Base-by-base conservation (phyloP, 1,140 invertebrate species). In the Hycleus cichorii region DNA sequence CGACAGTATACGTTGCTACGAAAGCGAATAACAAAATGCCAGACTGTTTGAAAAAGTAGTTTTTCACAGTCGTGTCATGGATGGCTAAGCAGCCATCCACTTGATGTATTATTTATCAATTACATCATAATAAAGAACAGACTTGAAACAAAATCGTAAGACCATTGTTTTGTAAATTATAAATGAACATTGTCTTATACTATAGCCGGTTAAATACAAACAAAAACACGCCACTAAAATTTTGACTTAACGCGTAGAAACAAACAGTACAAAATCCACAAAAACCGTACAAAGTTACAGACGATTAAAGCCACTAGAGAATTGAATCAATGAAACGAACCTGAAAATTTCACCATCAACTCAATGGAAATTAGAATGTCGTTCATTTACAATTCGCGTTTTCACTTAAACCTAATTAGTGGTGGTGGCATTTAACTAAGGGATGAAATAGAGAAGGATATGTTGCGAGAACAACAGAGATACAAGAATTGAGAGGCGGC, bases 61-160 rank as follows among this genome's bases (percentile, higher is more conserved):
- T 60, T 51, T 49, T 59, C 56, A 48, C 45, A 51, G 63, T 53
- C 45, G 55, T 54, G 63, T 62, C 62, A 66, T 60, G 63, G 56
- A 50, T 62, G 65, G 52, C 49, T 44, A 55, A 54, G 43, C 57
- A 58, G 52, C 62, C 55, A 60, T 60, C 60, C 39, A 59, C 55
- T 58, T 63, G 60, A 67, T 67, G 65, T 67, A 64, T 67, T 67
- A 67, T 67, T 64, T 67, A 67, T 67, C 62, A 63, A 60, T 64
- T 60, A 67, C 60, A 63, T 64, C 63, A 64, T 67, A 67, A 67
- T 67, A 63, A 47, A 59, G 54, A 59, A 44, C 51, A 57, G 49
- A 55, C 46, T 58, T 42, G 47, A 61, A 66, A 66, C 64, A 66
- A 66, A 66, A 66, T 66, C 62, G 64, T 65, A 7, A 7, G 32